Evolutionary conservation across 2,797 vertebrate species (phyloP), one percentile per base, ranked within the genome.

Genomic region (Neoniphon sammara): DNA sequence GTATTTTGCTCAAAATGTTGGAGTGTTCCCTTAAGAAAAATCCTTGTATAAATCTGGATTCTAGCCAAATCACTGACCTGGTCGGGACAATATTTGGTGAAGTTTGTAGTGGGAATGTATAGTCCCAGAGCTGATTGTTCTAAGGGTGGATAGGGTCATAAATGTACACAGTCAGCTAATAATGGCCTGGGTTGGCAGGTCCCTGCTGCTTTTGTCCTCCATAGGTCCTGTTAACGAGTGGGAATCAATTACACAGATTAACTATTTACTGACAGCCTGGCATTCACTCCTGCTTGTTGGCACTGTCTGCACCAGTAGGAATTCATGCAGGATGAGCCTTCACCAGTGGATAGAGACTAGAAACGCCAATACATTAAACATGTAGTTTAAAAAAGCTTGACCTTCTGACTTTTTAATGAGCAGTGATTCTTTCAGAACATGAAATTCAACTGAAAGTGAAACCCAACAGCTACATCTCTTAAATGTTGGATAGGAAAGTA

Each of bases 201-300:
- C 39, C 55, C 66, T 46, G 31, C 27, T 66, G 23, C 58, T 18
- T 50, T 39, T 57, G 66, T 75, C 61, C 44, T 64, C 42, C 10
- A 39, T 5, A 66, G 46, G 54, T 64, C 66, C 54, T 65, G 47
- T 56, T 54, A 81, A 74, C 12, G 72, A 81, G 56, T 71, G 53
- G 34, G 69, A 71, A 68, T 76, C 44, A 77, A 77, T 86, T 74
- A 78, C 64, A 73, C 66, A 65, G 72, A 77, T 74, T 72, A 85
- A 81, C 79, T 62, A 68, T 75, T 81, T 81, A 70, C 46, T 47
- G 12, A 49, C 72, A 34, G 60, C 80, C 47, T 9, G 25, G 57
- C 46, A 81, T 73, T 75, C 64, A 71, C 56, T 52, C 62, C 54
- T 36, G 50, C 57, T 67, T 25, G 56, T 47, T 54, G 59, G 47